Evolutionary conservation across 37 sponge, comb jelly and placozoan genomes (phyloP).

Genomic region (Ianthella basta): DNA sequence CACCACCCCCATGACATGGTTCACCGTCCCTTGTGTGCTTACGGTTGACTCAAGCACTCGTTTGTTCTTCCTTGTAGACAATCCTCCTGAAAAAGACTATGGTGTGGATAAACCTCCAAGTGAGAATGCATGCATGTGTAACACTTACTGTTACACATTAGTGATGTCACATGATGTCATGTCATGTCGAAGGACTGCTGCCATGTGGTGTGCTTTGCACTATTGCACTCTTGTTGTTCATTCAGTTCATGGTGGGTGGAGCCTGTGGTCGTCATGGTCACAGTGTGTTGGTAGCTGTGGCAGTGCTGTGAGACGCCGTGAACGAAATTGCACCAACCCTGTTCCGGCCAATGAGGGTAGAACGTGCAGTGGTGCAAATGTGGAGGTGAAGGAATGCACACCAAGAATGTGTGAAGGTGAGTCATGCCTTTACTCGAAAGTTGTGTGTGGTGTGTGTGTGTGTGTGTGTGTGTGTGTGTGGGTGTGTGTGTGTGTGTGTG

Average conservation of each 20-base stretch:
- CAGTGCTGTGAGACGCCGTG: neutral
- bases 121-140: neutral
- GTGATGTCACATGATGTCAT: neutral
- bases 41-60: too few species aligned
- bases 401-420: constrained; percentile 41
- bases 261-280: constrained; percentile 42
- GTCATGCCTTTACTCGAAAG: neutral
- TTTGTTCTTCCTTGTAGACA: neutral
- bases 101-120: constrained; percentile 10
- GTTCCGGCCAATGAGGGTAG: constrained; percentile 30
- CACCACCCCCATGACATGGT: too few species aligned
- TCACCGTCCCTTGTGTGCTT: too few species aligned
- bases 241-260: constrained; percentile 52
- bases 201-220: neutral
- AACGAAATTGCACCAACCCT: constrained; percentile 45
- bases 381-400: constrained; percentile 11
- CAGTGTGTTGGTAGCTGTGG: constrained; percentile 38
- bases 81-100: constrained; percentile 3
- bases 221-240: neutral
- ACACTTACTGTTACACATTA: neutral
- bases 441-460: neutral
- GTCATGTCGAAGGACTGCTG: neutral
- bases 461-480: constrained; percentile 11
- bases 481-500: constrained; percentile 6
- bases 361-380: constrained; percentile 24